Percentiles rank a stretch among this genome's conserved stretches.
Evolutionary conservation across 2,113 vertebrate genomes (phyloP).

Genomic region (Tenrec ecaudatus): DNA sequence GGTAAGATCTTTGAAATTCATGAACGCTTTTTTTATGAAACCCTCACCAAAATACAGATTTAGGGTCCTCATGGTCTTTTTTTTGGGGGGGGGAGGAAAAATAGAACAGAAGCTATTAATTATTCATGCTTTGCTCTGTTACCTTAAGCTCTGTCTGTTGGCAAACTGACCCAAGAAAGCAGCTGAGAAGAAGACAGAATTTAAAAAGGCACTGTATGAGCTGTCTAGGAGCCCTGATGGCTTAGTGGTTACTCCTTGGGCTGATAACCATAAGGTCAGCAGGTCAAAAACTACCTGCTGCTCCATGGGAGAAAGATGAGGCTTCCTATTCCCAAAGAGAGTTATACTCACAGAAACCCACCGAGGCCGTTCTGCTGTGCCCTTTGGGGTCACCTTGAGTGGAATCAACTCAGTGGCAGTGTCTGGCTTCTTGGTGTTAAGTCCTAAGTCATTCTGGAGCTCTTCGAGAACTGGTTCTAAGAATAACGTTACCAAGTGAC

Average conservation of each 20-base stretch:
- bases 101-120: not conserved
- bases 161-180: not conserved
- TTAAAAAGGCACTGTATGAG: not conserved
- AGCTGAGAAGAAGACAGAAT: not conserved
- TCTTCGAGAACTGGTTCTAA: constrained; percentile 38
- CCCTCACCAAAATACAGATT: not conserved
- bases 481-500: not conserved
- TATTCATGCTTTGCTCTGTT: not conserved
- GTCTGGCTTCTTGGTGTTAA: too few relatives aligned
- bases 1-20: not conserved
- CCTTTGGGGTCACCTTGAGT: too few relatives aligned
- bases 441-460: not conserved
- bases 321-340: too few relatives aligned
- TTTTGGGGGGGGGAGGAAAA: not conserved
- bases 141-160: constrained; percentile 20
- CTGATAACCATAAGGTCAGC: too few relatives aligned
- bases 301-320: too few relatives aligned
- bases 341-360: too few relatives aligned
- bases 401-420: too few relatives aligned
- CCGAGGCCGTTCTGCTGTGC: too few relatives aligned
- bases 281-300: too few relatives aligned
- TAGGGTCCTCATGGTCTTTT: not conserved
- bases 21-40: not conserved
- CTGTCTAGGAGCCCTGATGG: too few relatives aligned
- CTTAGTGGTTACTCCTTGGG: too few relatives aligned